Evolutionary conservation across 2,797 vertebrate species (phyloP), one percentile per base, ranked within the genome.

Genomic region (Brotula barbata): DNA sequence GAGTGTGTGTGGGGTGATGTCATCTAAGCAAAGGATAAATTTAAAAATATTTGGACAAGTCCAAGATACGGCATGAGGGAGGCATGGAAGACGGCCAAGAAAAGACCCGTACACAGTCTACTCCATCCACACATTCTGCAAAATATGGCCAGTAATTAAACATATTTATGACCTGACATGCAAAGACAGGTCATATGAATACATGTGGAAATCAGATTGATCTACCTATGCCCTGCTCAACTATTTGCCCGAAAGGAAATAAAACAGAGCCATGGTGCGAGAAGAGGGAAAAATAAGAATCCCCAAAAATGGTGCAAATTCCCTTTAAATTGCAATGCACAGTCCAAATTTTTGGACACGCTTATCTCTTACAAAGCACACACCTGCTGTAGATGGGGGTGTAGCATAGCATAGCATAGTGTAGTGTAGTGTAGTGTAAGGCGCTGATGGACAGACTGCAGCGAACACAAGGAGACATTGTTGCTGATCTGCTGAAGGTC

Each of bases 391-490:
- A 71, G 59, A 71, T 53, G 67, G 54, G 53, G 50, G 62, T 50
- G 47, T 39, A 7, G 52, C 41, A n/a, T n/a, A n/a, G n/a, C n/a
- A n/a, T n/a, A n/a, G n/a, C n/a, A n/a, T n/a, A n/a, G 69, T 58
- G 25, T 28, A 4, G 25, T 28, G 25, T 28, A 4, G 72, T 51
- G 79, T 53, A 60, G 80, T 80, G 80, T 74, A 47, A 83, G 81
- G 82, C 69, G 84, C 82, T 84, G 89, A 92, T 76, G 77, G 89
- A 91, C 85, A 80, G 86, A 86, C 86, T 58, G 82, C 85, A 79
- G 77, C 81, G 86, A 90, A 90, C 89, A 92, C 88, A 91, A 89
- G 89, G 87, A 91, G 89, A 91, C 89, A 91, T 90, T 93, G 92
- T 93, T 91, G 84, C 88, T 83, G 76, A 89, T 90, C 81, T 56